Base-by-base conservation (phyloP, 2,888 invertebrate species). In the Agonum fuliginosum region DNA sequence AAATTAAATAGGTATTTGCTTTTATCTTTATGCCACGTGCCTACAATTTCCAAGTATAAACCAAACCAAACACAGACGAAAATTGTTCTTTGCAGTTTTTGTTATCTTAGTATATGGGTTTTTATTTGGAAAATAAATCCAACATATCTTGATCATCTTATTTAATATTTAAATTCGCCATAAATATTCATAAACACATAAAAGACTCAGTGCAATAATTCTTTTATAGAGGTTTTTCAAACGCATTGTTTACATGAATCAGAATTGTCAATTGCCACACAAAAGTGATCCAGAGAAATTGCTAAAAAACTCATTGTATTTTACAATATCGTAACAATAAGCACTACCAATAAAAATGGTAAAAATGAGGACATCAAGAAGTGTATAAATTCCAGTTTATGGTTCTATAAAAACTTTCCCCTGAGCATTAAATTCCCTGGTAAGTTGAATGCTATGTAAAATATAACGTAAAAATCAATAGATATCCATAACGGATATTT, bases 321-420 rank as follows among this genome's bases (percentile, higher is more conserved):
- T 58, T 34, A 34, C 62, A 34, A 62, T 62, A 62, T 30, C 30
- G 20, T 62, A 62, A 62, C 34, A 30, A 62, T 62, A 62, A 62
- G 34, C 62, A 30, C 34, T 5, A 34, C 5, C 17, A 62, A 17
- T 62, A 62, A 58, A 62, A 62, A 6, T 43, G 41, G 19, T n/a
- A 19, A 41, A 41, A 67, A 43, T 67, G 37, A 67, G 43, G 34
- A 67, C 43, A 65, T 65, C 37, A 65, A 12, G 20, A 30, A 10
- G 65, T 12, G 43, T 20, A 67, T 67, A 67, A 67, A 67, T 19
- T 41, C 14, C 10, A 67, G 10, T 67, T 67, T 67, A 67, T 43
- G 14, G 43, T 67, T 67, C 67, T 41, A 43, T 67, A 67, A 67
- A 46, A 67, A 67, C 43, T 67, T 67, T 67, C 67, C 41, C 43